Base-by-base conservation (phyloP, 2,888 invertebrate species). In the Hypercompe scribonia region DNA sequence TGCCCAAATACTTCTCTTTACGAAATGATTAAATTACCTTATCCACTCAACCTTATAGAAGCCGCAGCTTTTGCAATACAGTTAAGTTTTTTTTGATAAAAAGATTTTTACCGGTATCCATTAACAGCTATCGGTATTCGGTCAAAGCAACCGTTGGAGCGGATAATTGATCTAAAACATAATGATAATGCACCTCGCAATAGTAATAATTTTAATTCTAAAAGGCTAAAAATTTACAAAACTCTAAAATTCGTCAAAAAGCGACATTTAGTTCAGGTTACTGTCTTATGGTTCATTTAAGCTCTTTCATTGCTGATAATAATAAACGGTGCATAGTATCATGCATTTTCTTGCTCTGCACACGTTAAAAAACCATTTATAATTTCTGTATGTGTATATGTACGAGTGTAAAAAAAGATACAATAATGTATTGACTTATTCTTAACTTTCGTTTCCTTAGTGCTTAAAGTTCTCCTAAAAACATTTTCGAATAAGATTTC, bases 91-190 rank as follows among this genome's bases (percentile, higher is more conserved):
- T 82, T 87, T 85, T 85, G 73, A 73, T 66, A 79, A 79, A 80
- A 84, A 84, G 81, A 81, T 79, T 78, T 86, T 82, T 87, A 87
- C 88, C 87, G 89, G 83, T 90, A 78, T 72, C 80, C 73, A 82
- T 81, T 84, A 82, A 83, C 83, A 76, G 82, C 74, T 78, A 73
- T 78, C 79, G 81, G 82, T 89, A 88, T 75, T 78, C 80, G 81
- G 83, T 89, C 88, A 87, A 87, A 85, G 86, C 81, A 90, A 81
- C 88, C 93, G 88, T 83, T 89, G 88, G 86, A 91, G 87, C 94
- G 91, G 85, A 88, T 91, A 93, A 93, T 92, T 86, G 91, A 88
- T 89, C 84, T 78, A 78, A 88, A 89, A 89, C 89, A 88, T 61
- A 18, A 61, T 61, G 31, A 61, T 28, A 87, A 86, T 86, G 86